Base-by-base conservation (phyloP, 2,888 invertebrate species). In the Latheticus oryzae region DNA sequence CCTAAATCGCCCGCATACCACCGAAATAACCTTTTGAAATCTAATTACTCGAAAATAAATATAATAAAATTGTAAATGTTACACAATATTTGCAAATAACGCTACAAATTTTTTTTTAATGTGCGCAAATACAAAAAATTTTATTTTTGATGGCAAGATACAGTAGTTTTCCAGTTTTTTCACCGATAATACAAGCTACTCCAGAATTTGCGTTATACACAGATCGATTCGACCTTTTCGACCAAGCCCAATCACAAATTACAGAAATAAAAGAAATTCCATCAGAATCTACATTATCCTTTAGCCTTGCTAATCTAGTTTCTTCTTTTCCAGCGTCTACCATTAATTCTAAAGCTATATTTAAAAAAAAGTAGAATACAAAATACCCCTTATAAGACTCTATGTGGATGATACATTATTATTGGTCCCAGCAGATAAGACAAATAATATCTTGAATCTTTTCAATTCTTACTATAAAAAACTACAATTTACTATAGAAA, bases 271-370 rank as follows among this genome's bases (percentile, higher is more conserved):
- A 24, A 8, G 24, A 8, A 8, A 24, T 7, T 24, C 24, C 24
- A 24, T 24, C 24, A 8, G 7, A 7, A 24, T 24, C 24, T 30
- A 30, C 30, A n/a, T 30, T 8, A 30, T 8, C 11, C n/a, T 3
- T 8, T n/a, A 30, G n/a, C 8, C 4, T 9, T 9, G 30, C 30
- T 8, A 30, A n/a, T 4, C 8, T 4, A 30, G n/a, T 8, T 30
- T 30, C 30, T 30, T 30, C 30, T 11, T 30, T 30, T 11, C 30
- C 30, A 5, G 30, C 30, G 4, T 30, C 30, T 3, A n/a, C n/a
- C 30, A 30, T 30, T 5, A n/a, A 3, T 30, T n/a, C 30, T 11
- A 30, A 11, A 11, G 30, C 30, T 9, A 8, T 8, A 30, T 11
- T 11, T 5, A 5, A 30, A 30, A 30, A 30, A 5, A 5, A 4